Evolutionary conservation across 2,888 invertebrate genomes (phyloP), one percentile per base, ranked within the genome.

Genomic region (Aphidius colemani): DNA sequence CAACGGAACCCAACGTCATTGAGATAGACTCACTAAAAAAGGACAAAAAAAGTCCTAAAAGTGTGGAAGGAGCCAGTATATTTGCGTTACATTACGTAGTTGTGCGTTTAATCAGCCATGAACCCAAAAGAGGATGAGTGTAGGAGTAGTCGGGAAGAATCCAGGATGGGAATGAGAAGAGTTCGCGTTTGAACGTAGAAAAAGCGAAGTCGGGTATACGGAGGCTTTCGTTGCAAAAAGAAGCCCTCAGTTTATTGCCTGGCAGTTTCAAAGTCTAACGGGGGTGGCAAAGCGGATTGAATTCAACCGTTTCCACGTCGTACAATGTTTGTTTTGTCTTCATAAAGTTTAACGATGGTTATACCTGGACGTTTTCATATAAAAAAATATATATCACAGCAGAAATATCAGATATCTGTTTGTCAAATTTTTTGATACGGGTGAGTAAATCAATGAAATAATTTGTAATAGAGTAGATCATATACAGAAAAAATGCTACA

Each of bases 51-150:
- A 66, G 66, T 51, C 66, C 64, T 58, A 59, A 56, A 59, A 62
- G 56, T 58, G 44, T 59, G 51, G 55, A 58, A 57, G 60, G 70
- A 73, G 71, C 73, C 72, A 73, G 76, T 76, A 74, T 81, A 79
- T 81, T 80, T 81, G 76, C 80, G 75, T 80, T 75, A 73, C 75
- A 78, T 78, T 79, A 78, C 77, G 78, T 78, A 81, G 80, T 79
- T 80, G 78, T 76, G 77, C 80, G 80, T 81, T 81, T 81, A 81
- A 81, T 81, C 81, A 81, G 77, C 79, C 79, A 74, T 81, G 76
- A 73, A 72, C 71, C 69, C 73, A 70, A 74, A 74, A 76, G 70
- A 73, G 72, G 64, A 48, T 62, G 58, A 59, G 48, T 44, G 51
- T 45, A 46, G 7, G 13, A 58, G 57, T 30, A 30, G 30, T 30